A percentile compares a stretch with the other conserved stretches of the same genome.
Conservation (phyloP, 2,113 vertebrate species). For the Microcebus griseorufus region DNA sequence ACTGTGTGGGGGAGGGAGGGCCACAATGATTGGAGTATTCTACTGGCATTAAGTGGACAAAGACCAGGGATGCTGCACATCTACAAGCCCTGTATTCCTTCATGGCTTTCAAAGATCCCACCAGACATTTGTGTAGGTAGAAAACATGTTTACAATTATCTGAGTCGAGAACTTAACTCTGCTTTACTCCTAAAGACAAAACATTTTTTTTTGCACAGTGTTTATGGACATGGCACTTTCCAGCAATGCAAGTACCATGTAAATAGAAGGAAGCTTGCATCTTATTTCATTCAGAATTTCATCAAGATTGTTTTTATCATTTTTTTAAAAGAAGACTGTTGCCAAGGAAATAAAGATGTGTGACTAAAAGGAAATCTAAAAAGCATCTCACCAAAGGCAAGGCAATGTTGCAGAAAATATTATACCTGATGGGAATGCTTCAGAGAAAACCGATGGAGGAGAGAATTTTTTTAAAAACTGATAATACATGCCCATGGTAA, state of each 20-base stretch:
- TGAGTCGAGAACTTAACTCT: constrained; percentile 8
- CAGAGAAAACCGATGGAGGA: background rate
- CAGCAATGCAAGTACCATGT: background rate
- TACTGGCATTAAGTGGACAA: background rate
- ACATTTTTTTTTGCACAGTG: background rate
- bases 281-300: background rate
- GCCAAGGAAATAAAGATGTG: background rate
- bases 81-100: background rate
- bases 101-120: background rate
- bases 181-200: constrained; percentile 15
- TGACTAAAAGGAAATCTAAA: background rate
- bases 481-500: background rate
- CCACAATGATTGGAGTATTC: background rate
- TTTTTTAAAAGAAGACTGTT: background rate
- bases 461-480: background rate
- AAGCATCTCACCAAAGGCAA: background rate
- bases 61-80: background rate
- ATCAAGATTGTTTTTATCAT: background rate
- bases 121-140: background rate
- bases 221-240: background rate
- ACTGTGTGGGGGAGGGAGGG: fast-evolving
- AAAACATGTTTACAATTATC: background rate
- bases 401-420: background rate
- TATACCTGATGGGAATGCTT: background rate
- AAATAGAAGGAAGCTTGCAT: background rate